These are phyloP conservation scores for Heliangelus exortis DNA, from an alignment of 2,797 vertebrate species.

Conservation along the genomic window DNA sequence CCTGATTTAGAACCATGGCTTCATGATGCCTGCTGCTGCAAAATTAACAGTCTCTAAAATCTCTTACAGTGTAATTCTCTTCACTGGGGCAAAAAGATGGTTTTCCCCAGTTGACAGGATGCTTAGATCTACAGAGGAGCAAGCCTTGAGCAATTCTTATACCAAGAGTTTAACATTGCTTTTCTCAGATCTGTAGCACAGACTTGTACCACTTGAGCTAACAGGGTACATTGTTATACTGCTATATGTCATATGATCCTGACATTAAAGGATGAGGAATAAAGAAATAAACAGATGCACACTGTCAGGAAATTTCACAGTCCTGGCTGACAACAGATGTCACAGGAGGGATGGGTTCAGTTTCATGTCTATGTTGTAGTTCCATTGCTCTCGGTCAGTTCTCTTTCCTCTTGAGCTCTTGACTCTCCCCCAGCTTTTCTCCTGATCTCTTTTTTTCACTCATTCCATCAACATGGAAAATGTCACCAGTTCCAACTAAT, in stretches of 20 bases:
- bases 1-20: background rate
- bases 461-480: background rate
- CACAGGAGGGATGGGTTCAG: background rate
- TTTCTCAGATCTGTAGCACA: background rate
- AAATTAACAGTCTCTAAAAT: background rate
- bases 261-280: slow-evolving; percentile 8
- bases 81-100: background rate
- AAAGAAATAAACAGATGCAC: background rate
- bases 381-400: background rate
- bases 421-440: background rate
- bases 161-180: background rate
- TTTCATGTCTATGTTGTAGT: background rate
- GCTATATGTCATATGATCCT: background rate
- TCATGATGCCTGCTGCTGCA: background rate
- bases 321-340: background rate
- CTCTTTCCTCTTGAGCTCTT: background rate
- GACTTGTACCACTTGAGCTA: background rate
- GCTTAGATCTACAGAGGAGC: background rate
- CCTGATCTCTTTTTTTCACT: background rate
- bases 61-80: background rate
- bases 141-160: background rate
- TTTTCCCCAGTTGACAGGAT: background rate
- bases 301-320: background rate
- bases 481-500: background rate
- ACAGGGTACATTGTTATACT: background rate